These are phyloP conservation scores for Heliconius sara DNA, from an alignment of 2,888 invertebrate species.

Conservation along the genomic window DNA sequence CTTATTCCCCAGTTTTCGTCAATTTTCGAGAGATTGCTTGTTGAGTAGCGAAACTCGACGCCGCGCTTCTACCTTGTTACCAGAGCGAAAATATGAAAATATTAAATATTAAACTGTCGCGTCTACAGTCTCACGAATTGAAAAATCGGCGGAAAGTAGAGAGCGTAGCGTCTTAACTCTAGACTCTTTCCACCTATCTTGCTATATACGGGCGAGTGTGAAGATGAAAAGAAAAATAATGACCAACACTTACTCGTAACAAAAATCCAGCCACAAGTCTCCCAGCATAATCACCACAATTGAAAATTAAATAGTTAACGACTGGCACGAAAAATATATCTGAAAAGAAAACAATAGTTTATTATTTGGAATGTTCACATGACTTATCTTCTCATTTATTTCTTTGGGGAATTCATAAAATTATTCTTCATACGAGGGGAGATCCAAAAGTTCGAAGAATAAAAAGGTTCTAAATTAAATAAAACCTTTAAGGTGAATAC, in stretches of 20 bases:
- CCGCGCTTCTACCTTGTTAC: not conserved
- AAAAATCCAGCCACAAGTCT: constrained; percentile 90
- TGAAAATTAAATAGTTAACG: constrained; percentile 95
- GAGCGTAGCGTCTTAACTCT: no score
- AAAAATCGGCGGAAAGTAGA: no score
- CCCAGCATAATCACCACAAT: constrained; percentile 94
- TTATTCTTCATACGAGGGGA: no score
- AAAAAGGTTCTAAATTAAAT: no score
- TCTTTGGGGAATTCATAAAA: no score
- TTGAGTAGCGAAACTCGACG: not conserved
- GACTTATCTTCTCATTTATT: no score
- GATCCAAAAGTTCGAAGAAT: no score
- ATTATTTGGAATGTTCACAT: no score
- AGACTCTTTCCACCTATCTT: no score
- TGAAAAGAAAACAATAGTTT: constrained; percentile 71
- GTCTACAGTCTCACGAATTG: no score
- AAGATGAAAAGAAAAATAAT: not conserved
- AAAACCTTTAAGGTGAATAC: no score
- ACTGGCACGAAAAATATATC: constrained; percentile 96
- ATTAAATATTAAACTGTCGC: not conserved
- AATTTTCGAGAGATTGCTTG: not conserved
- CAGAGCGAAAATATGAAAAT: not conserved
- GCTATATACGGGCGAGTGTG: not conserved
- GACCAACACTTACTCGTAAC: constrained; percentile 84
- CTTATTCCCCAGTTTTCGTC: no score